Base-by-base conservation (phyloP, 35 echinoderm and acorn worm species). In the Heliocidaris erythrogramma region DNA sequence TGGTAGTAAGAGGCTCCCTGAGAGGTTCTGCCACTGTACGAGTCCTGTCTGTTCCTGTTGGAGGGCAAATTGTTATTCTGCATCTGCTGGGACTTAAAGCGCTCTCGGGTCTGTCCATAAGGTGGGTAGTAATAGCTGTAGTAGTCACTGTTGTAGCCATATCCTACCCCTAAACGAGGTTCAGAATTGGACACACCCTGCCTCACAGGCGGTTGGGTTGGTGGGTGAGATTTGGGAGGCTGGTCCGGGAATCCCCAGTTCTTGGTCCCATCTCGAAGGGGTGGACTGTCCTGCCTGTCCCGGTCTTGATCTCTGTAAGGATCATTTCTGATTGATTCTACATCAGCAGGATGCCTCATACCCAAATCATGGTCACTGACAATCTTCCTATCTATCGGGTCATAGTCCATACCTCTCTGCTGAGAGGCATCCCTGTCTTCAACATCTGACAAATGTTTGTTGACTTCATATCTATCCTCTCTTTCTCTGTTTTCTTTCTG, bases 71-170 rank as follows among this genome's bases (percentile, higher is more conserved):
- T 92, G 91, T 59, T 92, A 48, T 92, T 48, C 49, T 92, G 91
- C 50, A 49, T 53, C 12, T 48, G 91, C 49, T 49, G 47, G 87
- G 31, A 16, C 48, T 42, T 52, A 16, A 2, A 42, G 12, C 32
- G 48, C 18, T 48, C 48, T 89, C 31, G 87, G 31, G 31, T 32
- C 18, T 59, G 47, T 30, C 50, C 91, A 49, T 50, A 32, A 52
- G 49, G 47, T n/a, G 21, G 87, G 49, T 92, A 92, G 50, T 92
- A 92, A 59, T 92, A 92, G 91, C 91, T 92, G n/a, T 92, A 92
- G 91, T 92, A 92, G 91, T 92, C 91, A 92, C 91, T 92, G 30
- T 92, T 92, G 91, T 92, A 92, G 91, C 47, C 50, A 59, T 92
- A 92, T 92, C 91, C 91, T 52, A 48, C 13, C 21, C 48, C 29